Conservation (phyloP, 2,113 vertebrate species). For the Toxotes chatareus region DNA sequence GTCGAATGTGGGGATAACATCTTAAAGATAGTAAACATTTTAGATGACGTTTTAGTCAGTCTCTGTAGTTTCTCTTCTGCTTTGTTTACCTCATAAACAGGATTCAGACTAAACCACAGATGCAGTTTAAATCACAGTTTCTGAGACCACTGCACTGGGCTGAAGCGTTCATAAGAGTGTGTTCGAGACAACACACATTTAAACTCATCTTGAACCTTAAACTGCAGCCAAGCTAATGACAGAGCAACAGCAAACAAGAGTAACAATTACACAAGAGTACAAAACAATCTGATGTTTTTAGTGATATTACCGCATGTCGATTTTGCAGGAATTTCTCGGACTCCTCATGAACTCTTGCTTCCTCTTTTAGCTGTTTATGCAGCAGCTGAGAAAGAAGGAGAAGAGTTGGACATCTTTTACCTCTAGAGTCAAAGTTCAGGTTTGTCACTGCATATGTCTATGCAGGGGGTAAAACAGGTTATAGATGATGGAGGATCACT, state of each 20-base stretch:
- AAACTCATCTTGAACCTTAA: neutral
- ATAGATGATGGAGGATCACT: neutral
- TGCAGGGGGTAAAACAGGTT: neutral
- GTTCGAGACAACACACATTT: neutral
- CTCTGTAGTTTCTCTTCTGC: too few species aligned
- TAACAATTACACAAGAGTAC: neutral
- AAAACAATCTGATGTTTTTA: neutral
- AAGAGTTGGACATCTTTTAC: neutral
- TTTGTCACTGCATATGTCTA: neutral
- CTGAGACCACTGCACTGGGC: neutral
- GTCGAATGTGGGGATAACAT: neutral
- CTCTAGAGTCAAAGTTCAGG: neutral
- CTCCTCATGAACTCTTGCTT: constrained; percentile 34
- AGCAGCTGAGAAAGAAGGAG: constrained; percentile 45
- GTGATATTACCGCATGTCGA: constrained; percentile 48
- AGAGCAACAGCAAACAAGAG: neutral
- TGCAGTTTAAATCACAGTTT: neutral
- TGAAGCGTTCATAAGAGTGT: neutral
- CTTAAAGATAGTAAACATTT: neutral
- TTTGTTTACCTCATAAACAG: neutral
- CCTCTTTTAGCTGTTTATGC: constrained; percentile 37
- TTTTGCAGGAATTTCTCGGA: constrained; percentile 44
- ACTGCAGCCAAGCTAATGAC: neutral
- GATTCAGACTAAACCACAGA: neutral
- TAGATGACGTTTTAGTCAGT: neutral